Conservation (phyloP, 64 coral and sea anemone species). For the Actinia equina region DNA sequence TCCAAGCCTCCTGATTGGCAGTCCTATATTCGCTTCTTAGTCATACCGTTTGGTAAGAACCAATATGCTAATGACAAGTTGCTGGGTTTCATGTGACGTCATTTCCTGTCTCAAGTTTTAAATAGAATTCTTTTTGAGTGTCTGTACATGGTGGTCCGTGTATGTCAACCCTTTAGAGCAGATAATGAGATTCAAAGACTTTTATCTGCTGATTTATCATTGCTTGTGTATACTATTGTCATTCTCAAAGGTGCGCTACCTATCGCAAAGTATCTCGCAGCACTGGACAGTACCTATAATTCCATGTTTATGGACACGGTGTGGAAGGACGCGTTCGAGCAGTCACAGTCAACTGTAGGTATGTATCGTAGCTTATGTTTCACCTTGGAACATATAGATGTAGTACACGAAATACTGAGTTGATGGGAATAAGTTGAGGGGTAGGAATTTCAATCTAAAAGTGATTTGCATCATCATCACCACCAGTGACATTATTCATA, state of each 20-base stretch:
- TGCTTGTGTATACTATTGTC: background rate
- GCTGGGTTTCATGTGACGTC: too few relatives aligned
- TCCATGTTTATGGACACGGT: conserved; percentile 90
- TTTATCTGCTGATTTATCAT: too few relatives aligned
- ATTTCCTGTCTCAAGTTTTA: too few relatives aligned
- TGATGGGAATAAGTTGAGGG: too few relatives aligned
- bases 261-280: conserved; percentile 71
- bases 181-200: too few relatives aligned
- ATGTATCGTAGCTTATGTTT: background rate
- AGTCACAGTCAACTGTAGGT: conserved; percentile 78
- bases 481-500: too few relatives aligned
- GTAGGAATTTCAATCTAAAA: too few relatives aligned
- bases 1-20: conserved; percentile 97
- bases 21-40: conserved; percentile 83
- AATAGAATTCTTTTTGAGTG: too few relatives aligned
- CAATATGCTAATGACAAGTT: background rate
- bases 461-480: too few relatives aligned
- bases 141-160: too few relatives aligned
- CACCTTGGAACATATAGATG: background rate
- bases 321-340: conserved; percentile 92
- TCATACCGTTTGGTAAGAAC: conserved; percentile 88
- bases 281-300: conserved; percentile 70
- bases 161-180: too few relatives aligned
- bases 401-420: background rate
- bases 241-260: conserved; percentile 55